Evolutionary conservation across 2,113 vertebrate genomes (phyloP).

Genomic region (Hippocampus abdominalis): DNA sequence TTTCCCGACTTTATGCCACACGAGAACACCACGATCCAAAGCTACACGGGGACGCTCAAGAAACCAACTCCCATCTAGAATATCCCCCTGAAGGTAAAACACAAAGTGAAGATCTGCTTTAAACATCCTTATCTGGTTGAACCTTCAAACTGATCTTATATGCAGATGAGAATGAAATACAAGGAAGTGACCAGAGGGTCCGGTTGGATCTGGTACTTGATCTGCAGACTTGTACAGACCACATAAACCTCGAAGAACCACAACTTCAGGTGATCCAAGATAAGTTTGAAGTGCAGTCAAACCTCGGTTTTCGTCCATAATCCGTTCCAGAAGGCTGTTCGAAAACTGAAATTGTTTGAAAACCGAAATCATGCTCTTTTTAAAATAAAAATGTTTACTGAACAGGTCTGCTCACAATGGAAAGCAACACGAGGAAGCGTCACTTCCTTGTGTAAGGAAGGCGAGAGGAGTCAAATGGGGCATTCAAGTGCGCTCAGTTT

Average conservation of each 20-base stretch:
- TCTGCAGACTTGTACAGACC: conserved; percentile 1
- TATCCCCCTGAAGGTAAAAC: conserved; percentile 13
- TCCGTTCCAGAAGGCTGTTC: too few species aligned
- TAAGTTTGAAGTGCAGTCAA: background rate
- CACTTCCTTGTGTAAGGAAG: too few species aligned
- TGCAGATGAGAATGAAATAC: conserved; percentile 13
- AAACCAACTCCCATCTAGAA: background rate
- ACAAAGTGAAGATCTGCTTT: background rate
- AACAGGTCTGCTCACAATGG: too few species aligned
- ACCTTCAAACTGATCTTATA: background rate
- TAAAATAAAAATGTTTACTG: too few species aligned
- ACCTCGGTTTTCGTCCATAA: too few species aligned
- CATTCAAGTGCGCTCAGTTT: too few species aligned
- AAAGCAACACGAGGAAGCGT: too few species aligned
- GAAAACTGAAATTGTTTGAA: too few species aligned
- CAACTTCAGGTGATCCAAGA: conserved; percentile 20
- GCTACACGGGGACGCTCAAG: background rate
- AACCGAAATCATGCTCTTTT: too few species aligned
- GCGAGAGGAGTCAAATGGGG: too few species aligned
- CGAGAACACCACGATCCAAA: conserved; percentile 13
- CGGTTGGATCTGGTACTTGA: conserved; percentile 35
- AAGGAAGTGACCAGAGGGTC: background rate
- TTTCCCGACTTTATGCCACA: background rate
- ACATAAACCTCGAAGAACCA: conserved; percentile 7
- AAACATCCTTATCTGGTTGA: background rate